phyloP scores from a whole-genome alignment of 2,888 invertebrate species.

The Melanchra persicariae region DNA sequence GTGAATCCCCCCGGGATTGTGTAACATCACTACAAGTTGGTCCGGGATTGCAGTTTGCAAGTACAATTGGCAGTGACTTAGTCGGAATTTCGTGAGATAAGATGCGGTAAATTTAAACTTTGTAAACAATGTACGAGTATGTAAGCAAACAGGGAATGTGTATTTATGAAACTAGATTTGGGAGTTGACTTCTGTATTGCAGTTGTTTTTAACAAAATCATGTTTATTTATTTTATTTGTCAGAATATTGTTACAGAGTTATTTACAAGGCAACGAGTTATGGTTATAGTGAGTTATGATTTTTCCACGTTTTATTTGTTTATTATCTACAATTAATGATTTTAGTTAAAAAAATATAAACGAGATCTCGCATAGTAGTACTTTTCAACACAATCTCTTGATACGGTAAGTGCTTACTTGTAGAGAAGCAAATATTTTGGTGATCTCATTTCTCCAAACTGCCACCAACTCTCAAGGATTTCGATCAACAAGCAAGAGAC shows the following conservation, averaged over 20 bases:
- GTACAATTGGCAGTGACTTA: slow-evolving; percentile 44
- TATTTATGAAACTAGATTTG: not conserved
- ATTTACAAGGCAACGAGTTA: not conserved
- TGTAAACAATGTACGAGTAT: slow-evolving; percentile 14
- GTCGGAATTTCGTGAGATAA: slow-evolving; percentile 33
- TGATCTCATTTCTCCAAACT: not conserved
- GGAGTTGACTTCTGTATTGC: not conserved
- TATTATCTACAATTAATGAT: too few relatives aligned
- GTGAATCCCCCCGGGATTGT: slow-evolving; percentile 11
- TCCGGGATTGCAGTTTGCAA: slow-evolving; percentile 42
- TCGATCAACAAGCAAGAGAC: slow-evolving; percentile 21
- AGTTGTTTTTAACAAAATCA: not conserved
- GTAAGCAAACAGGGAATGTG: not conserved
- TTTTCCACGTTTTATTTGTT: not conserved
- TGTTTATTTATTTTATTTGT: not conserved
- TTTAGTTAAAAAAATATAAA: not conserved
- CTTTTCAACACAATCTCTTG: not conserved
- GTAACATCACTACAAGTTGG: slow-evolving; percentile 37
- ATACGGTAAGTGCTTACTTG: not conserved
- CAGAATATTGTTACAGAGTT: not conserved
- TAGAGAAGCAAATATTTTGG: not conserved
- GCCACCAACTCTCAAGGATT: not conserved
- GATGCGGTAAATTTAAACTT: slow-evolving; percentile 44
- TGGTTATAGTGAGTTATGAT: not conserved
- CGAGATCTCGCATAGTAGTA: not conserved